Evolutionary conservation across 2,113 vertebrate species (phyloP).

Genomic region (Meles meles): DNA sequence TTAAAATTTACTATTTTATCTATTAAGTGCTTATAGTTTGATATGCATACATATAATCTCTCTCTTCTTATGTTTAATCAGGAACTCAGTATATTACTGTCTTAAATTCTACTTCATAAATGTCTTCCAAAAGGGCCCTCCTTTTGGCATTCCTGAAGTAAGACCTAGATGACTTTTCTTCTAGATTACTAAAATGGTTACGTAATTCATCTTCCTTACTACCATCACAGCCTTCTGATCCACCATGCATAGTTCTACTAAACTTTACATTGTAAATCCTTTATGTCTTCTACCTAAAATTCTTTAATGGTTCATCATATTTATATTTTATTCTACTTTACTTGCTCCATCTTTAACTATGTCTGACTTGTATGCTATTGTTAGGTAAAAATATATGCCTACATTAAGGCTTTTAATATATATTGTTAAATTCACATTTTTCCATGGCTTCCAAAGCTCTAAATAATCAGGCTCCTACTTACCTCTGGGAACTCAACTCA

Average conservation of each 20-base stretch:
- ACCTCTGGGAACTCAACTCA: neutral
- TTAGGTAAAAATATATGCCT: neutral
- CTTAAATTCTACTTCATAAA: neutral
- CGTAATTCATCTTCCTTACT: neutral
- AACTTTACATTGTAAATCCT: neutral
- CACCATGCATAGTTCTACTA: neutral
- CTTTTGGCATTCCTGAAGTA: neutral
- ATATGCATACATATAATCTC: neutral
- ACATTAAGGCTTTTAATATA: neutral
- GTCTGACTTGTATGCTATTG: neutral
- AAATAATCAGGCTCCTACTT: neutral
- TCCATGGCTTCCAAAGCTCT: neutral
- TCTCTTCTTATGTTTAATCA: neutral
- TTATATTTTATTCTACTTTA: neutral
- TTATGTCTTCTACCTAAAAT: neutral
- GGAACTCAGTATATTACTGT: neutral
- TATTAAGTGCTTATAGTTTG: neutral
- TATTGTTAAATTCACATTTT: neutral
- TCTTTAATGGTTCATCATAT: neutral
- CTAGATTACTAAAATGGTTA: neutral
- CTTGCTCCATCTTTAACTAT: neutral
- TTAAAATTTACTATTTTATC: neutral
- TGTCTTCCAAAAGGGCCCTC: neutral
- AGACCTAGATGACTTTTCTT: neutral
- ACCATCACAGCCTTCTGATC: neutral